Evolutionary conservation across 1,140 invertebrate species (phyloP).

Genomic region (Drosophila melanica): DNA sequence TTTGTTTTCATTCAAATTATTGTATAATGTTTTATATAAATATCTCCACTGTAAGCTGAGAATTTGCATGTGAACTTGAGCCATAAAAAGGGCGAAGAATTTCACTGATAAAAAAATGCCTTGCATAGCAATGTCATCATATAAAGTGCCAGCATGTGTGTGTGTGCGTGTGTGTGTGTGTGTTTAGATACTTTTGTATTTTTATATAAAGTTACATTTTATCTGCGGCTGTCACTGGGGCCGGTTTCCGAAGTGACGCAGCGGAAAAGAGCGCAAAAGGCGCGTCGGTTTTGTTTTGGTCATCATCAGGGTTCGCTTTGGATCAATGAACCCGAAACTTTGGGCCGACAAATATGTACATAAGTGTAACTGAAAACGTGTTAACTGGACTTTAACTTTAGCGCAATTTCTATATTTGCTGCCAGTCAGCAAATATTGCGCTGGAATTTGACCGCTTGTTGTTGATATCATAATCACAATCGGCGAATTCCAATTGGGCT

Average conservation of each 20-base stretch:
- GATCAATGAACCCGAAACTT: conserved; percentile 56
- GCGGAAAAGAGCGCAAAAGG: conserved; percentile 31
- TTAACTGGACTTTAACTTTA: conserved; percentile 30
- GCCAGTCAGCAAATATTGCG: conserved; percentile 51
- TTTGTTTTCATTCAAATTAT: conserved; percentile 20
- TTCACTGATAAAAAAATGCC: conserved; percentile 32
- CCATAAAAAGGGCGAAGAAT: conserved; percentile 41
- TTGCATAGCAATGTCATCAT: conserved; percentile 21
- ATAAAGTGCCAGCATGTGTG: conserved; percentile 8
- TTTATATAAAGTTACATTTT: conserved; percentile 42
- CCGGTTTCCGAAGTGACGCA: conserved; percentile 57
- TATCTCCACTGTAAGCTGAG: conserved; percentile 1
- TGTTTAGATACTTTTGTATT: conserved; percentile 23
- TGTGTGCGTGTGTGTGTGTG: conserved; percentile 9
- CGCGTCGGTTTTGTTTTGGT: conserved; percentile 54
- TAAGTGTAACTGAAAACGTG: conserved; percentile 45
- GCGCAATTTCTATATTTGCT: conserved; percentile 28
- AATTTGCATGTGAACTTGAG: conserved; percentile 48
- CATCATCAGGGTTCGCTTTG: conserved; percentile 47
- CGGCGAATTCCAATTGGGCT: conserved; percentile 16
- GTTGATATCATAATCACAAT: conserved; percentile 20
- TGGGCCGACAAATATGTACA: conserved; percentile 23
- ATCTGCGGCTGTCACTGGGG: conserved; percentile 35
- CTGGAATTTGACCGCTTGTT: conserved; percentile 7
- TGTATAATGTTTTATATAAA: conserved; percentile 9